Percentiles rank a stretch among this genome's conserved stretches.
Evolutionary conservation across 2,888 invertebrate genomes (phyloP).

Genomic region (Amphipyra tragopoginis): DNA sequence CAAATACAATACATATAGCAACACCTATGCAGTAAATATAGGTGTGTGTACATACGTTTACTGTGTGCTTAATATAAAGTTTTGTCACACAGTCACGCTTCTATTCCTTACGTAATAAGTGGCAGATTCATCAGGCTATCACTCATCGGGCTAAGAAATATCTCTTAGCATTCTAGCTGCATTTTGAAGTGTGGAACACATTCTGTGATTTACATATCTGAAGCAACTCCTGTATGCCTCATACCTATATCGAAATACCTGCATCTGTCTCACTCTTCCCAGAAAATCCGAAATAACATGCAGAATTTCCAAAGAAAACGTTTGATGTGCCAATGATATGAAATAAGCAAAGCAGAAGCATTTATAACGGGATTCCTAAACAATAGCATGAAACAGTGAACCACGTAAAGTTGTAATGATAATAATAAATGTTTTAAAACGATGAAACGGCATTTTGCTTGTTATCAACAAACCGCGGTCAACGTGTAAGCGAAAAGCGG

Average conservation of each 20-base stretch:
- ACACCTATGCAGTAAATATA: neutral
- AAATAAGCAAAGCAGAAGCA: constrained; percentile 36
- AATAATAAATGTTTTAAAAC: constrained; percentile 56
- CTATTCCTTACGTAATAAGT: constrained; percentile 10
- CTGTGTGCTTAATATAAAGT: constrained; percentile 22
- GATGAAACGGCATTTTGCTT: constrained; percentile 57
- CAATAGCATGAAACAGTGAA: constrained; percentile 65
- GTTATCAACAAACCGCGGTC: constrained; percentile 49
- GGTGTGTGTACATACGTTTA: neutral
- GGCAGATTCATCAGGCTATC: constrained; percentile 21
- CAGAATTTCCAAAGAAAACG: constrained; percentile 24
- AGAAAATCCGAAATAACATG: constrained; percentile 25
- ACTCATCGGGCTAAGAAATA: constrained; percentile 23
- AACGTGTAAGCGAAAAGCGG: constrained; percentile 37
- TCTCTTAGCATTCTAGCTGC: constrained; percentile 25
- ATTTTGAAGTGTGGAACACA: constrained; percentile 21
- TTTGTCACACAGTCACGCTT: constrained; percentile 28
- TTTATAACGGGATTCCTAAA: constrained; percentile 63
- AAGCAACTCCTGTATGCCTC: constrained; percentile 16
- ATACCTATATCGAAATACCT: constrained; percentile 14
- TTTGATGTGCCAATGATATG: constrained; percentile 31
- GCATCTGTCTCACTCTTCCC: constrained; percentile 5
- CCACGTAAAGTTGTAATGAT: constrained; percentile 62
- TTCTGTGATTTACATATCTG: constrained; percentile 28
- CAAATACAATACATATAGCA: neutral